Evolutionary conservation across 2,113 vertebrate genomes (phyloP).

Genomic region (Suricata suricatta): DNA sequence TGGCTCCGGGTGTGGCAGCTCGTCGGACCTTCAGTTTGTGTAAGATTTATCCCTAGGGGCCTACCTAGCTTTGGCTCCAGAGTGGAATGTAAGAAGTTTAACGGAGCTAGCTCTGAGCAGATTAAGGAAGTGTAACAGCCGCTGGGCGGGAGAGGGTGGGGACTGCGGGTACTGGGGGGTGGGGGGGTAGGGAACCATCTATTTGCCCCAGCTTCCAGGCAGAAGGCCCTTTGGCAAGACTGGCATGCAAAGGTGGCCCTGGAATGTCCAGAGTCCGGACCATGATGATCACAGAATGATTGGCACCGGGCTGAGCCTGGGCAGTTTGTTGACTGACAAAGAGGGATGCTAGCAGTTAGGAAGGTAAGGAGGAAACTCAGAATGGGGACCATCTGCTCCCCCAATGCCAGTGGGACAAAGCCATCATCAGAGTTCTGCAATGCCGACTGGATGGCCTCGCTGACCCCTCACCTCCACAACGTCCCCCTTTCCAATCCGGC

Average conservation of each 20-base stretch:
- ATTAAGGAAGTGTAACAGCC: slow-evolving; percentile 12
- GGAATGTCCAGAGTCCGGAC: slow-evolving; percentile 28
- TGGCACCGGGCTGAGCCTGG: background rate
- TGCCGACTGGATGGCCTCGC: slow-evolving; percentile 95
- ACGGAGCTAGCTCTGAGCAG: slow-evolving; percentile 37
- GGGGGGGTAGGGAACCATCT: background rate
- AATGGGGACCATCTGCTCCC: slow-evolving; percentile 80
- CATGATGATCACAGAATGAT: slow-evolving; percentile 65
- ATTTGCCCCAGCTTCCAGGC: background rate
- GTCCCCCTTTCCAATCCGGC: slow-evolving; percentile 93
- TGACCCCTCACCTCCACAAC: slow-evolving; percentile 87
- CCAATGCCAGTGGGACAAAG: slow-evolving; percentile 83
- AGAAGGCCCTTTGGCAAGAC: slow-evolving; percentile 21
- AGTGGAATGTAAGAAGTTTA: slow-evolving; percentile 67
- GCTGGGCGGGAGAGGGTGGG: slow-evolving; percentile 32
- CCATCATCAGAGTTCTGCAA: slow-evolving; percentile 79
- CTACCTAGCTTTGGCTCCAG: background rate
- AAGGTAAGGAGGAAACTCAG: slow-evolving; percentile 76
- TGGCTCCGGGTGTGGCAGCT: slow-evolving; percentile 61
- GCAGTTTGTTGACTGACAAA: background rate
- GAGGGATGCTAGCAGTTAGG: slow-evolving; percentile 73
- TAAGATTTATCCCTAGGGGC: slow-evolving; percentile 17
- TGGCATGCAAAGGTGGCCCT: slow-evolving; percentile 40
- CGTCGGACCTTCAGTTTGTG: background rate
- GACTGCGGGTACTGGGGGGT: background rate